phyloP scores from a whole-genome alignment of 2,113 vertebrate genomes.

The Vicugna pacos region DNA sequence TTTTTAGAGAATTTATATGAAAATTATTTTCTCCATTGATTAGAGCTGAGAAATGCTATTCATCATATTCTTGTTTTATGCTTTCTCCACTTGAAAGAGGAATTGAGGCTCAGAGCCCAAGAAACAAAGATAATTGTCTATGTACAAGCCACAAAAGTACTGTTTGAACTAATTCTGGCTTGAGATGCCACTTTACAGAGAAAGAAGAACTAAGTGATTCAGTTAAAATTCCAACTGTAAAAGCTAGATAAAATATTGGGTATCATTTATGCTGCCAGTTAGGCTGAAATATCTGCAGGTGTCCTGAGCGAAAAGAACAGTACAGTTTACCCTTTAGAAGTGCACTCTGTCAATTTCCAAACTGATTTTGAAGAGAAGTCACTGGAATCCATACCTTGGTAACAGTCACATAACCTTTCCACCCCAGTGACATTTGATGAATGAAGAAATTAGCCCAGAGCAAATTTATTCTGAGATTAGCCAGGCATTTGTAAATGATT shows the following conservation, averaged over 20 bases:
- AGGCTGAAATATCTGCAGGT: conserved; percentile 13
- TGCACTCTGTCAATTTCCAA: conserved; percentile 27
- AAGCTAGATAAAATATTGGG: conserved; percentile 25
- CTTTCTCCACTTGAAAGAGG: conserved; percentile 43
- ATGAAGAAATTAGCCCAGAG: conserved; percentile 8
- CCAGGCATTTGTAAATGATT: conserved; percentile 10
- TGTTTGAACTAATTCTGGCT: conserved; percentile 41
- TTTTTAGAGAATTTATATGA: conserved; percentile 42
- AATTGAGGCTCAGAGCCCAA: not conserved
- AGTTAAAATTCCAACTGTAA: not conserved
- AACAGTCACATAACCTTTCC: not conserved
- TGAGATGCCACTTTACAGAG: conserved; percentile 27
- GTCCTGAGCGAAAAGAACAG: not conserved
- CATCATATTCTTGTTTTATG: conserved; percentile 42
- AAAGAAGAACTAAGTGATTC: conserved; percentile 18
- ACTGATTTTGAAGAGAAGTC: conserved; percentile 41
- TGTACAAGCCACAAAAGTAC: not conserved
- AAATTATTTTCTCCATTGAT: conserved; percentile 57
- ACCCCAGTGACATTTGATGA: not conserved
- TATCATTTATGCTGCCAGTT: conserved; percentile 20
- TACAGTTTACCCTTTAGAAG: not conserved
- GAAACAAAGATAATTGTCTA: not conserved
- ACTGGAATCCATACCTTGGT: not conserved
- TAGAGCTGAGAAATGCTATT: conserved; percentile 45
- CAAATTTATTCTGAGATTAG: not conserved